These are phyloP conservation scores for Pogonomyrmex barbatus DNA, from an alignment of 1,140 invertebrate genomes.

Conservation along the genomic window DNA sequence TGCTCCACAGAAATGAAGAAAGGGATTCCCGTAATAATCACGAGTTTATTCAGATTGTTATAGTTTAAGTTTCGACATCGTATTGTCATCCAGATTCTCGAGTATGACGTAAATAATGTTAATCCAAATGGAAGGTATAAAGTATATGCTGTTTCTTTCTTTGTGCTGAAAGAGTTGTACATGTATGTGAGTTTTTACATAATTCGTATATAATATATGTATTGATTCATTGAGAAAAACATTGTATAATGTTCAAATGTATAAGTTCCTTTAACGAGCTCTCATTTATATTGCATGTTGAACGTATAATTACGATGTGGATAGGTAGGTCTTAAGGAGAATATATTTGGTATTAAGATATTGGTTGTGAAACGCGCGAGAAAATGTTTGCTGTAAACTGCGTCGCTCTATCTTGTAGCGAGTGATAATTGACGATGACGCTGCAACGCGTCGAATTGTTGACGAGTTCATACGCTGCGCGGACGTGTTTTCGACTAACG, in stretches of 20 bases:
- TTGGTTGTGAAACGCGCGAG: conserved; percentile 46
- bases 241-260: conserved; percentile 46
- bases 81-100: conserved; percentile 52
- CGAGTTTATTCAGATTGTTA: conserved; percentile 58
- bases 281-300: conserved; percentile 61
- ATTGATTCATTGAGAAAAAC: conserved; percentile 43
- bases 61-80: conserved; percentile 54
- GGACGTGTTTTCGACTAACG: conserved; percentile 60
- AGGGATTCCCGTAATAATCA: conserved; percentile 46
- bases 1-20: conserved; percentile 31
- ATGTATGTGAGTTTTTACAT: conserved; percentile 48
- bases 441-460: conserved; percentile 51
- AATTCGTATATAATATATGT: conserved; percentile 50
- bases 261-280: conserved; percentile 45
- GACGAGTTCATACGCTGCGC: conserved; percentile 32
- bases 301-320: conserved; percentile 43
- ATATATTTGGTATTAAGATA: conserved; percentile 56
- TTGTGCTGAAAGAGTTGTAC: conserved; percentile 52
- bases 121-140: conserved; percentile 35
- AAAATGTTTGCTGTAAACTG: conserved; percentile 31
- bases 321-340: conserved; percentile 47
- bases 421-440: conserved; percentile 29
- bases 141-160: conserved; percentile 50
- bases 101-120: conserved; percentile 53
- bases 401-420: conserved; percentile 26